Conservation (phyloP, 2,797 vertebrate genomes). For the Microctenopoma lineatum region DNA sequence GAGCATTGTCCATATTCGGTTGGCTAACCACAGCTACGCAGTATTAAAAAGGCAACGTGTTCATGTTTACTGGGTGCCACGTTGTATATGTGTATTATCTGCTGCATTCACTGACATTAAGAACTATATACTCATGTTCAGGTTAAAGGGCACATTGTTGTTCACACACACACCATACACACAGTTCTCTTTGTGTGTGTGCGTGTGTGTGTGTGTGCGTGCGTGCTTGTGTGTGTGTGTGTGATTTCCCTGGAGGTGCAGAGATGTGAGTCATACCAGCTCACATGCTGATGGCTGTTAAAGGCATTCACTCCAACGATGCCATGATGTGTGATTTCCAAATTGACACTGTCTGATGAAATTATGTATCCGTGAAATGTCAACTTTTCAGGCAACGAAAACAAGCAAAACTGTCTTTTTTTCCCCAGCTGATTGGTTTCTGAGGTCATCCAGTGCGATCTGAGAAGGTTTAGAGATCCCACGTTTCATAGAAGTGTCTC, state of each 20-base stretch:
- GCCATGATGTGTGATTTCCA: slow-evolving; percentile 61
- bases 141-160: slow-evolving; percentile 57
- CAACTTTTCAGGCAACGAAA: slow-evolving; percentile 60
- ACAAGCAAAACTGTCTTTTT: slow-evolving; percentile 22
- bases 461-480: slow-evolving; percentile 1
- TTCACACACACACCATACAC: slow-evolving; percentile 20
- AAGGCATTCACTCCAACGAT: slow-evolving; percentile 37
- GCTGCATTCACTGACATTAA: slow-evolving; percentile 43
- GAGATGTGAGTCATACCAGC: slow-evolving; percentile 73
- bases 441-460: not conserved
- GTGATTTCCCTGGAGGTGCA: slow-evolving; percentile 62
- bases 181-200: not conserved
- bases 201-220: slow-evolving; percentile 32
- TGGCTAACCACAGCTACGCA: slow-evolving; percentile 58
- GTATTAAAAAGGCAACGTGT: slow-evolving; percentile 57
- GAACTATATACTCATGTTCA: slow-evolving; percentile 16
- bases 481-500: slow-evolving; percentile 3
- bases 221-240: slow-evolving; percentile 52
- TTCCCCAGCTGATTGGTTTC: slow-evolving; percentile 14
- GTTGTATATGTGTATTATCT: slow-evolving; percentile 17
- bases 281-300: slow-evolving; percentile 54
- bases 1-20: slow-evolving; percentile 63
- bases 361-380: slow-evolving; percentile 47
- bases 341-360: slow-evolving; percentile 54
- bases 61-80: slow-evolving; percentile 56